Evolutionary conservation across 92 coral and sea anemone genomes (phyloP).

Genomic region (Zoanthus solanderi): DNA sequence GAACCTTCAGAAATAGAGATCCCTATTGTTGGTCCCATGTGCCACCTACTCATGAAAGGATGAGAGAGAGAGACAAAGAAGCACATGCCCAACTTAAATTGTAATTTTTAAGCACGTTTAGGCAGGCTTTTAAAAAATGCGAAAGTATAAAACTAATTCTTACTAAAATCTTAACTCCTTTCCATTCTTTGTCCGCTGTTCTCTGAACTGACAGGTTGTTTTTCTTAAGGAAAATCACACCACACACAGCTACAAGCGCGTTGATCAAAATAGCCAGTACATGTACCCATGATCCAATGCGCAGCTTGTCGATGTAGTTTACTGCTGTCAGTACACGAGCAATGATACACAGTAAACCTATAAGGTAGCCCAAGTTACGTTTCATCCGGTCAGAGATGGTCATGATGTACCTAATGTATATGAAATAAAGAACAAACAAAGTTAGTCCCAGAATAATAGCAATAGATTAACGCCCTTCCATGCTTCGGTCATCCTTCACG

Average conservation of each 20-base stretch:
- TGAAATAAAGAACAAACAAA: not conserved
- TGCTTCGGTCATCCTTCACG: no score
- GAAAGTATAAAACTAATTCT: not conserved
- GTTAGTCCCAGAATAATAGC: not conserved
- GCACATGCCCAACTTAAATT: no score
- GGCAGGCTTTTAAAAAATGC: not conserved
- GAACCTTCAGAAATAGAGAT: no score
- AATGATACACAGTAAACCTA: slow-evolving; percentile 60
- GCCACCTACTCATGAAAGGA: no score
- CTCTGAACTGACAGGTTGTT: slow-evolving; percentile 48
- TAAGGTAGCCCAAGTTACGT: slow-evolving; percentile 55
- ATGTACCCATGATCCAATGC: slow-evolving; percentile 40
- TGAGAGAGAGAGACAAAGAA: no score
- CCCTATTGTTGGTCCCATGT: no score
- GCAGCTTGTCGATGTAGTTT: slow-evolving; percentile 40
- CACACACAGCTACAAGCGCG: slow-evolving; percentile 35
- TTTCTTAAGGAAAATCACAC: slow-evolving; percentile 53
- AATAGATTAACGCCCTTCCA: no score
- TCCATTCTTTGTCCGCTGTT: slow-evolving; percentile 32
- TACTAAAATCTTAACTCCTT: slow-evolving; percentile 61
- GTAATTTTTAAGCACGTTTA: not conserved
- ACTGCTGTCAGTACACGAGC: slow-evolving; percentile 57
- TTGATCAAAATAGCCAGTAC: slow-evolving; percentile 45
- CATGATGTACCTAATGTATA: slow-evolving; percentile 12
- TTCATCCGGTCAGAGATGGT: slow-evolving; percentile 36